Base-by-base conservation (phyloP, 2,888 invertebrate species). In the Cistogaster globosa region DNA sequence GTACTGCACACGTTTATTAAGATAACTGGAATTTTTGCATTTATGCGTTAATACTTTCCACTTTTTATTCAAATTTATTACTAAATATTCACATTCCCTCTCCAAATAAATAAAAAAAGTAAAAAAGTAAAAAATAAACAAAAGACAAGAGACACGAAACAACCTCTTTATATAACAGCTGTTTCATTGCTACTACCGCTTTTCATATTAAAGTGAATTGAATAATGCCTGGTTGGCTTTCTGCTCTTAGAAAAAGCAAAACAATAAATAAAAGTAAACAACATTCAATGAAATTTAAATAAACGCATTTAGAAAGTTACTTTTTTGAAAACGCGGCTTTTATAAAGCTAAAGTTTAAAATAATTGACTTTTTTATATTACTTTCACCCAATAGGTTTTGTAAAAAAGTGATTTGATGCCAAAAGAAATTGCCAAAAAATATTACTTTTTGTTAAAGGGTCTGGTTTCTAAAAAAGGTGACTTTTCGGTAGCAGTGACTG, bases 181-280 rank as follows among this genome's bases (percentile, higher is more conserved):
- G 80, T 83, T 80, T 83, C 76, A 68, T 63, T 60, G 76, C 82
- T 82, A 86, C 86, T 85, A 75, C 85, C 79, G 75, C 63, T 45
- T 77, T 72, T 76, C 48, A 20, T 78, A 68, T 51, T 58, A 51
- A 85, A 80, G 65, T 75, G 57, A 75, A 63, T 62, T 62, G 60
- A 62, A 82, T 71, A 76, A 38, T 71, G 71, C 32, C 71, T 63
- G 53, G 48, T 65, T 63, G 53, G 48, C 51, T 60, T 68, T 16
- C 51, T 53, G 71, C 58, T 76, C 69, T 65, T 72, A 53, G 60
- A 58, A 69, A 69, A 76, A 65, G 63, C 42, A 65, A 69, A 51
- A 65, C 20, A 69, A 65, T 26, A 65, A 80, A 65, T 65, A 32
- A 63, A 45, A 48, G 42, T 16, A 51, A n/a, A 20, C 2, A 58